Percentiles rank a stretch among this genome's conserved stretches.
Evolutionary conservation across 2,797 vertebrate species (phyloP).

Genomic region (Margarornis squamiger): DNA sequence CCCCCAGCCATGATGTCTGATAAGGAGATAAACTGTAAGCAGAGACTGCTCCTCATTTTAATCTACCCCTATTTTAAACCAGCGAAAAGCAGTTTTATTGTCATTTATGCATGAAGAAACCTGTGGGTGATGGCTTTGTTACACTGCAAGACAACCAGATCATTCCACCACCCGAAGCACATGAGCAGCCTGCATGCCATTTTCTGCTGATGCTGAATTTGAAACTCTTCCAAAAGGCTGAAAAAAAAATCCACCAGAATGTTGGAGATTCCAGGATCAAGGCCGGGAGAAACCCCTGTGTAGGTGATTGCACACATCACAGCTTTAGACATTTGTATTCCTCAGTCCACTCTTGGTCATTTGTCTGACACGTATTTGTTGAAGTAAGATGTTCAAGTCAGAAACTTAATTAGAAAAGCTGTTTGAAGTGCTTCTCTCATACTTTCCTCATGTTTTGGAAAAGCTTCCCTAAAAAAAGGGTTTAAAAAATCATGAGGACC

Average conservation of each 20-base stretch:
- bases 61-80: neutral
- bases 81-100: neutral
- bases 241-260: neutral
- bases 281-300: neutral
- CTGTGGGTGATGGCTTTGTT: neutral
- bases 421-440: neutral
- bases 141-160: neutral
- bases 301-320: fast-evolving
- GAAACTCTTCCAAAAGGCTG: neutral
- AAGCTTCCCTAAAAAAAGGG: neutral
- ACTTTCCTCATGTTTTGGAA: neutral
- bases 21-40: neutral
- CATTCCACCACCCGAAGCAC: neutral
- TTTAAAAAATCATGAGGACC: neutral
- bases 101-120: neutral
- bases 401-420: neutral
- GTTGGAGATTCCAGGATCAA: neutral
- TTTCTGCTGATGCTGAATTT: neutral
- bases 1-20: neutral
- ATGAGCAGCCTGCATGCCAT: fast-evolving
- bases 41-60: neutral
- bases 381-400: neutral
- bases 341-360: neutral
- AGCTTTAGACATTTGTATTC: neutral
- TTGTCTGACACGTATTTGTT: neutral